phyloP scores from a whole-genome alignment of 2,888 invertebrate species.

The Agonopterix arenella region DNA sequence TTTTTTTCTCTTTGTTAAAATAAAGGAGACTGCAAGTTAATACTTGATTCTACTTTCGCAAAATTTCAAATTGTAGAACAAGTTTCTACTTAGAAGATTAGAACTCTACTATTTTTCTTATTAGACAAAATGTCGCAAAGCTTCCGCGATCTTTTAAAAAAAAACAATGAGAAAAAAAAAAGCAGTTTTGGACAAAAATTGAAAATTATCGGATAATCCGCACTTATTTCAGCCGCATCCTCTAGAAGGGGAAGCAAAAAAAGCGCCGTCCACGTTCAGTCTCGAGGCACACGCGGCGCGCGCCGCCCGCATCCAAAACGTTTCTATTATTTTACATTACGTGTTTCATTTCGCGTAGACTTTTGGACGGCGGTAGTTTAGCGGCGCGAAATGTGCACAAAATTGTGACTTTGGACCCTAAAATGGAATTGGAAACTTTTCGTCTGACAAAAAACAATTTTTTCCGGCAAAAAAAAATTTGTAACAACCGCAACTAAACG shows the following conservation, averaged over 20 bases:
- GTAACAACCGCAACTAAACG: slow-evolving; percentile 59
- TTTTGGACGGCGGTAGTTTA: slow-evolving; percentile 65
- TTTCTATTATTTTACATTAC: slow-evolving; percentile 71
- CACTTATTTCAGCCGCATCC: slow-evolving; percentile 60
- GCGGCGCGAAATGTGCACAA: slow-evolving; percentile 57
- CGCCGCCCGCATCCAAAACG: slow-evolving; percentile 64
- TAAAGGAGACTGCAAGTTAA: neutral
- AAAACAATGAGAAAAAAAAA: no score
- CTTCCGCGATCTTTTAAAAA: no score
- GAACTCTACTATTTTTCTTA: no score
- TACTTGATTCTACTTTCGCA: no score
- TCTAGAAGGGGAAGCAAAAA: slow-evolving; percentile 61
- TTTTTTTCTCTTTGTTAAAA: neutral
- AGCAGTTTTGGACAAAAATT: slow-evolving; percentile 5
- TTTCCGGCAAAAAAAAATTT: slow-evolving; percentile 41
- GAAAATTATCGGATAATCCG: slow-evolving; percentile 41
- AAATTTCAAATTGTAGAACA: no score
- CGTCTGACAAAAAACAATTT: slow-evolving; percentile 45
- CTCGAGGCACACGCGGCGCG: slow-evolving; percentile 61
- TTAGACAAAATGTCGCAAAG: no score
- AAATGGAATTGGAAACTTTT: slow-evolving; percentile 50
- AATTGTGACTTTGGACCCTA: slow-evolving; percentile 68
- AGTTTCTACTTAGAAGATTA: no score
- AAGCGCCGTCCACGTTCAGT: slow-evolving; percentile 47
- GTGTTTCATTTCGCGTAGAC: slow-evolving; percentile 75